Evolutionary conservation across 2,888 invertebrate genomes (phyloP).

Genomic region (Sturmia bella): DNA sequence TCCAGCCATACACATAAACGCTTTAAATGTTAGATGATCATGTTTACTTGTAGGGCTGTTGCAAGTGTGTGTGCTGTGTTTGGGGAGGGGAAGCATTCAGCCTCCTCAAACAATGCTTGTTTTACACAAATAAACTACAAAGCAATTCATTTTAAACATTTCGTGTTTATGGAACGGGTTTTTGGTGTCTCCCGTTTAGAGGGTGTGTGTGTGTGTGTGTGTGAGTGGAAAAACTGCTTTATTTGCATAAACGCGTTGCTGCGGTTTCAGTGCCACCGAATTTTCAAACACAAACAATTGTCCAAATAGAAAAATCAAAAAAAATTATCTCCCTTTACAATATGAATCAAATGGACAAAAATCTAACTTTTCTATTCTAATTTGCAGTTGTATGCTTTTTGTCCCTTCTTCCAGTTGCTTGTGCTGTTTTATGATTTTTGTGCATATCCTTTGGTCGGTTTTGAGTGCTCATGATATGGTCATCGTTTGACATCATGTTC

Average conservation of each 20-base stretch:
- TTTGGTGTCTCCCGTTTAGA: background rate
- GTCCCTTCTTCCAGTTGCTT: background rate
- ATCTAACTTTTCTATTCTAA: constrained; percentile 60
- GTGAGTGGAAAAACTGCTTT: constrained; percentile 58
- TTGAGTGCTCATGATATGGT: constrained; percentile 43
- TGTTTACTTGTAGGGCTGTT: background rate
- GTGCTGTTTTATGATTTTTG: constrained; percentile 35
- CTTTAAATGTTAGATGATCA: constrained; percentile 35
- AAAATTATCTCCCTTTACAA: constrained; percentile 23
- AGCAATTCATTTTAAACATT: constrained; percentile 49
- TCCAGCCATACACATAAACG: constrained; percentile 18
- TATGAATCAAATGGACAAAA: constrained; percentile 59
- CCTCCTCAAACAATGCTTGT: constrained; percentile 48
- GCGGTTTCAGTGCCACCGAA: constrained; percentile 62
- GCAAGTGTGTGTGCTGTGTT: background rate
- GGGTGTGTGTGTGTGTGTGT: background rate
- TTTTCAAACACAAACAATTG: constrained; percentile 66
- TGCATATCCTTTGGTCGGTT: constrained; percentile 42
- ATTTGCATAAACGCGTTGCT: constrained; percentile 69
- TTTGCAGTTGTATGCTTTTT: constrained; percentile 2
- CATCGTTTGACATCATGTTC: constrained; percentile 57
- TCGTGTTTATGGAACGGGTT: constrained; percentile 25
- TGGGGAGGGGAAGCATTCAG: constrained; percentile 51
- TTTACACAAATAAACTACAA: constrained; percentile 70
- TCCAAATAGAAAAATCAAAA: constrained; percentile 46